These are phyloP conservation scores for Caenorhabditis tropicalis DNA, from an alignment of 1,140 invertebrate species.

Conservation along the genomic window DNA sequence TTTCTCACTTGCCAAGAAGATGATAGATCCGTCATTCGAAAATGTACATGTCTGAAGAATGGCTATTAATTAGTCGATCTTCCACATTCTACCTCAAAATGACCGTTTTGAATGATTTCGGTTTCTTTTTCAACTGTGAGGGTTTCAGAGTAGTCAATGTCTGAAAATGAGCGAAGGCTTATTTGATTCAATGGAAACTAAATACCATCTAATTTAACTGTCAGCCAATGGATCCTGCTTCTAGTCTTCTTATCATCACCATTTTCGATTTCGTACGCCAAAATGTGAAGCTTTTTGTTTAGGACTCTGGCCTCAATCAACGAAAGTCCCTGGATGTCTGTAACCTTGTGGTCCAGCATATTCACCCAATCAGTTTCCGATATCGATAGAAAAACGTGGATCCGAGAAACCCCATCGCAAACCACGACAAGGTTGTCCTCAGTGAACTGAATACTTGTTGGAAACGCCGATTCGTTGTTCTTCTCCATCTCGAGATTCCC, in stretches of 20 bases:
- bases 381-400: neutral
- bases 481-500: neutral
- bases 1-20: slow-evolving; percentile 17
- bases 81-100: neutral
- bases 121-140: neutral
- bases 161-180: neutral
- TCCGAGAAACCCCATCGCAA: neutral
- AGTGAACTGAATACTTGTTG: neutral
- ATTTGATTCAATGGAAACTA: too few relatives aligned
- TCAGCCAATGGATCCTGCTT: neutral
- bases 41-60: neutral
- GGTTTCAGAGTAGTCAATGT: neutral
- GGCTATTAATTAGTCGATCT: too few relatives aligned
- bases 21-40: neutral
- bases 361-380: neutral
- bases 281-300: neutral
- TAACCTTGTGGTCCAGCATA: neutral
- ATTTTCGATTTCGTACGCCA: neutral
- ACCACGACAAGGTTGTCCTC: neutral
- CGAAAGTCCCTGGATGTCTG: neutral
- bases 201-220: neutral
- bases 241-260: neutral
- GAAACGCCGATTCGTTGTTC: neutral
- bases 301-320: slow-evolving; percentile 4
- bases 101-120: neutral